Percentiles rank a stretch among this genome's conserved stretches.
phyloP scores from a whole-genome alignment of 92 coral and sea anemone species.

The Micromussa lordhowensis region DNA sequence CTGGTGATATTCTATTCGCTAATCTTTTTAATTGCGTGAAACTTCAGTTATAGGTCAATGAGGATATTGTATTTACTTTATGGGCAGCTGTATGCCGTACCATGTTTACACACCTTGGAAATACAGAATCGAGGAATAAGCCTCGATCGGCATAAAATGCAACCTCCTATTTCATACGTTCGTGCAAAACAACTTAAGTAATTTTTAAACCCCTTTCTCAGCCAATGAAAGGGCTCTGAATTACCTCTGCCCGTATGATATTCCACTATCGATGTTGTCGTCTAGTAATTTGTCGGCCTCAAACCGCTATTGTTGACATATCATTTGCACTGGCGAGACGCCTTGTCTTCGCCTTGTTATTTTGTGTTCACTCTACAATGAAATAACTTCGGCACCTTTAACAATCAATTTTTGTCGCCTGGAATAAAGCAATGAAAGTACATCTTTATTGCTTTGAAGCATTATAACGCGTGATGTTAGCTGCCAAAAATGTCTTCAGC shows the following conservation, averaged over 20 bases:
- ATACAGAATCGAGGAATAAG: conserved; percentile 10
- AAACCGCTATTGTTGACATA: conserved; percentile 29
- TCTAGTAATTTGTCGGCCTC: conserved; percentile 32
- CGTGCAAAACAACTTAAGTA: neutral
- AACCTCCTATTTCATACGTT: neutral
- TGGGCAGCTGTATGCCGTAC: conserved; percentile 51
- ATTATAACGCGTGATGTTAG: conserved; percentile 4
- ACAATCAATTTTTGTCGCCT: conserved; percentile 16
- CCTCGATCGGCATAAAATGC: neutral
- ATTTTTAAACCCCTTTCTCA: neutral
- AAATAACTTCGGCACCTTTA: conserved; percentile 38
- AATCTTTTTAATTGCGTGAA: conserved; percentile 67
- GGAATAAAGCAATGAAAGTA: conserved; percentile 11
- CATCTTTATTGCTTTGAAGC: conserved; percentile 28
- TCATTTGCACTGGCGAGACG: conserved; percentile 52
- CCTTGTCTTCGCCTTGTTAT: conserved; percentile 34
- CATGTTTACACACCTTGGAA: conserved; percentile 32
- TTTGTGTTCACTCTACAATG: conserved; percentile 31
- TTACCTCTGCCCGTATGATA: too few species aligned
- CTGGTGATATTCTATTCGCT: conserved; percentile 51
- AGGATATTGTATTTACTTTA: conserved; percentile 44
- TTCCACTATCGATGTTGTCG: neutral
- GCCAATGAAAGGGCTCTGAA: neutral
- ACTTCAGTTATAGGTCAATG: conserved; percentile 64
- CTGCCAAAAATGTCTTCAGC: conserved; percentile 4